Base-by-base conservation (phyloP, 1,140 invertebrate species). In the Himalopsyche phryganea region DNA sequence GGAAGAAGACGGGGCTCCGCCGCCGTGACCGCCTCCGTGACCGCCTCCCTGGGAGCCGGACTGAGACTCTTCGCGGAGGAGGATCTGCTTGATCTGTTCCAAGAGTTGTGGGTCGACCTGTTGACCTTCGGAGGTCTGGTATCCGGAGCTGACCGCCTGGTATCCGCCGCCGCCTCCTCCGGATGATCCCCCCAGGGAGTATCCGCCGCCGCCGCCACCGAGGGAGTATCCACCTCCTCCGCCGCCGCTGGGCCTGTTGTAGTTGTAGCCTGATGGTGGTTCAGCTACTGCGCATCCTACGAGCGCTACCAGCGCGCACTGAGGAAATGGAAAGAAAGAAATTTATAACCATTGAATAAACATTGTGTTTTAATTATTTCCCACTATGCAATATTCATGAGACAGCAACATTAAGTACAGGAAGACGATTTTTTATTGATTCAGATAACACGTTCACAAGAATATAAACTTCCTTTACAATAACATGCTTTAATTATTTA, bases 21-120 rank as follows among this genome's bases (percentile, higher is more conserved):
- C 74, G n/a, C 67, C 70, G 54, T 71, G 70, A 13, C 71, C 71
- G 23, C 69, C 69, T 52, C 72, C 71, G 10, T 71, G 70, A 23
- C 69, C 67, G 14, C 72, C 69, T n/a, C 63, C 62, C 1, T 68
- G 67, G 19, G 78, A 79, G 19, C 75, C 73, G 1, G 82, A 74
- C 58, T 70, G 72, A 19, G 77, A 71, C 67, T 90, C 87, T 73
- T 89, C 85, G 70, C 83, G 86, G 53, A 89, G 79, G 19, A 89
- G 78, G 69, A 89, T 88, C 67, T 87, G 82, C 60, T 85, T 81
- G 68, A 90, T 82, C 69, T 88, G 85, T 67, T 89, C 87, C n/a
- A 89, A 80, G 32, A 89, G 80, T 7, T 80, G 79, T n/a, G 78
- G 72, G 68, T 89, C 87, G 53, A 90, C 85, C 65, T 84, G 80